These are phyloP conservation scores for Malaclemys terrapin DNA, from an alignment of 2,113 vertebrate species.

Conservation along the genomic window DNA sequence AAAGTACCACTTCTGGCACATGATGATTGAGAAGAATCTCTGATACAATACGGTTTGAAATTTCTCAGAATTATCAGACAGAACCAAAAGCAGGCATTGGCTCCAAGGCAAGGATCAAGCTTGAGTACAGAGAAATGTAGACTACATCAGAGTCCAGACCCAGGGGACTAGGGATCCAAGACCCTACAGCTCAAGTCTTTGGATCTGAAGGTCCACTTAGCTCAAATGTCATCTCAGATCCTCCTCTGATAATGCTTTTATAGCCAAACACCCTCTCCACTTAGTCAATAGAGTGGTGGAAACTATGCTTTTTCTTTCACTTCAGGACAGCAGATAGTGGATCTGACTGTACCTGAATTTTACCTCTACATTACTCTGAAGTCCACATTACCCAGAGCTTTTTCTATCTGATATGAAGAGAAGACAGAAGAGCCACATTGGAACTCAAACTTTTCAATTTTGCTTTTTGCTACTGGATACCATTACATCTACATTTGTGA, in stretches of 20 bases:
- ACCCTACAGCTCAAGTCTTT: neutral
- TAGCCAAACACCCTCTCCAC: neutral
- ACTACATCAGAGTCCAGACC: neutral
- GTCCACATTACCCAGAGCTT: neutral
- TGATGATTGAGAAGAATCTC: neutral
- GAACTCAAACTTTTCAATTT: neutral
- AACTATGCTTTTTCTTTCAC: neutral
- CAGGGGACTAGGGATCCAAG: neutral
- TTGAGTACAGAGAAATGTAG: neutral
- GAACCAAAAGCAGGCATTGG: neutral
- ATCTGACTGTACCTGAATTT: neutral
- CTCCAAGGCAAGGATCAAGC: neutral
- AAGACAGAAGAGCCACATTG: neutral
- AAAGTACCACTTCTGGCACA: neutral
- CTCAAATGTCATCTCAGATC: neutral
- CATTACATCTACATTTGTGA: neutral
- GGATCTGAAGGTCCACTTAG: neutral
- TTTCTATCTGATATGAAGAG: neutral
- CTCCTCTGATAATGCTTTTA: neutral
- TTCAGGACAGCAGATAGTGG: neutral
- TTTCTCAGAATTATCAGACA: neutral
- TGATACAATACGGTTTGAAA: neutral
- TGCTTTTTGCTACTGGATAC: neutral
- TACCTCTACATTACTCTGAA: neutral
- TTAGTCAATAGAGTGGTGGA: neutral